Evolutionary conservation across 2,113 vertebrate species (phyloP).

Genomic region (Thalassoma bifasciatum): DNA sequence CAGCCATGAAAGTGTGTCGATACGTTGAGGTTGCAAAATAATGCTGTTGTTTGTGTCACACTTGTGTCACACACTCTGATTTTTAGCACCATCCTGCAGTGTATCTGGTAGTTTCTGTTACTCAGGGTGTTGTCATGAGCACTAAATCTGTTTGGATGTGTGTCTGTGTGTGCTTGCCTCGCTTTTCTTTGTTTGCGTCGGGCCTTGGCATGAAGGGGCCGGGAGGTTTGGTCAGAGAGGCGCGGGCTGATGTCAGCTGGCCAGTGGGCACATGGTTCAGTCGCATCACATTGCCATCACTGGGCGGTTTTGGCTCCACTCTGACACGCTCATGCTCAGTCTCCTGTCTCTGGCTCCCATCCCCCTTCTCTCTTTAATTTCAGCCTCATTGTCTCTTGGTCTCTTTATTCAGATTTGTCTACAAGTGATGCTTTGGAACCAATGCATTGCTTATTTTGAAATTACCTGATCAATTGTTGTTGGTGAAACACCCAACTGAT

Average conservation of each 20-base stretch:
- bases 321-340: constrained; percentile 53
- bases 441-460: constrained; percentile 63
- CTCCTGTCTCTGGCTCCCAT: constrained; percentile 44
- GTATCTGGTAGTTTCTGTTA: constrained; percentile 15
- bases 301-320: constrained; percentile 39
- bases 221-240: constrained; percentile 72
- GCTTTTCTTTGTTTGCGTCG: constrained; percentile 68
- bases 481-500: constrained; percentile 54
- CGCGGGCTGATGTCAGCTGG: constrained; percentile 76
- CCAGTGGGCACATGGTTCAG: constrained; percentile 72
- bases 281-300: constrained; percentile 81
- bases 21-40: background rate
- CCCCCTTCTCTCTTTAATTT: constrained; percentile 37
- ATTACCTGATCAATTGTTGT: constrained; percentile 60
- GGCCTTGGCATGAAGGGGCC: constrained; percentile 72
- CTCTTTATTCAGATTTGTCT: constrained; percentile 47
- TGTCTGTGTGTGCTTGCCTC: constrained; percentile 47
- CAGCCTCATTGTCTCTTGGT: constrained; percentile 46
- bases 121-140: constrained; percentile 44
- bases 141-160: constrained; percentile 50
- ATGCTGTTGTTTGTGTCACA: constrained; percentile 20
- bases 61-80: too few relatives aligned
- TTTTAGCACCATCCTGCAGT: constrained; percentile 14
- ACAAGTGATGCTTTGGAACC: constrained; percentile 57
- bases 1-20: background rate